Evolutionary conservation across 2,888 invertebrate species (phyloP), one percentile per base, ranked within the genome.

Genomic region (Polydrusus cervinus): DNA sequence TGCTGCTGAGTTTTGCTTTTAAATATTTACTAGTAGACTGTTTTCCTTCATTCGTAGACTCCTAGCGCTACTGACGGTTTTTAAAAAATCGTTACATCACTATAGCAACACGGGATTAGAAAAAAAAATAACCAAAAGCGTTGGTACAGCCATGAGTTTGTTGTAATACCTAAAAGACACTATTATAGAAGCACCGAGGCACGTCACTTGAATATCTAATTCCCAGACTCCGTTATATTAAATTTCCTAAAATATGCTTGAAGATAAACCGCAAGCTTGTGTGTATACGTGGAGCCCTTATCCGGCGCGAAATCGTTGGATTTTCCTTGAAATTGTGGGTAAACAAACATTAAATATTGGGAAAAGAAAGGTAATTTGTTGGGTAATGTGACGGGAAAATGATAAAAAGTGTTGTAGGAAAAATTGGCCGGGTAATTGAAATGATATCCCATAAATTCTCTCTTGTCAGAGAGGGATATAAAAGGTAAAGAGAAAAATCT

Each of bases 211-310:
- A 60, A 60, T 60, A 60, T 34, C 6, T 60, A 60, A 60, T 60
- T 60, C 18, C n/a, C 38, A 34, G 38, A 38, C 38, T 8, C 57
- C 11, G 38, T 38, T 16, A 34, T 60, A 38, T 60, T 60, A 60
- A 38, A 60, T 60, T 60, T 38, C 57, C 11, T 60, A 57, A 30
- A 57, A 57, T 60, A 60, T 16, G 38, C 30, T 16, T 60, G 34
- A 38, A 60, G 57, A 60, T 38, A 60, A 60, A 38, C 38, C 38
- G 11, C 38, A 11, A 38, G 38, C 57, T 60, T 34, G 14, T 57
- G 57, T 49, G 14, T 16, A 34, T 38, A 38, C 38, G 53, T 53
- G 53, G 30, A 34, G 16, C n/a, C 18, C 10, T 60, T 60, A 60
- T 60, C 57, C 16, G 57, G 11, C 38, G 16, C 8, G 16, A 60